Evolutionary conservation across 2,888 invertebrate species (phyloP), one percentile per base, ranked within the genome.

Genomic region (Junonia oenone): DNA sequence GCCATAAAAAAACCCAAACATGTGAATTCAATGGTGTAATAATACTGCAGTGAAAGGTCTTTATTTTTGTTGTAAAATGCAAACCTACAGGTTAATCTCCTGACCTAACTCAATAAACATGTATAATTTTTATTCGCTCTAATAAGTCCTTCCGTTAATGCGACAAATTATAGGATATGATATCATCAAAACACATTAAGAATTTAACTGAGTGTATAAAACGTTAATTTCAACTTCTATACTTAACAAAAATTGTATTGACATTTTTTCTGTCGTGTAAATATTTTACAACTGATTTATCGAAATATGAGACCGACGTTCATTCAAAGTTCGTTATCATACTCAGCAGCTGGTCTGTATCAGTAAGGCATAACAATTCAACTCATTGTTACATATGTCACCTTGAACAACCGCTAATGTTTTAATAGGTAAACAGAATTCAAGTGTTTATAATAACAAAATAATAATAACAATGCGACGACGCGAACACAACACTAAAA

Each of bases 351-450:
- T 55, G 29, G 37, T 29, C 35, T 40, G 27, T 58, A 55, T 54
- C 33, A 58, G 55, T 35, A 46, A 46, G 27, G 51, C 45, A 54
- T 51, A 53, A 51, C 45, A 56, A 49, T 46, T 55, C 51, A 51
- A 54, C 51, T 56, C 46, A 55, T 61, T 56, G 56, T 56, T 56
- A 51, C 51, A 50, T 43, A 58, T 47, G 48, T 51, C 35, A 53
- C 55, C 59, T 59, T 57, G 51, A 59, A 51, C 40, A 29, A n/a
- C 43, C 51, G 45, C 33, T 51, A 35, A 54, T 51, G 37, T 48
- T 51, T n/a, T 15, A 47, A 54, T 19, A 40, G 11, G 19, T 46
- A 45, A 29, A 46, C 19, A 33, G 15, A 22, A 19, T 6, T n/a
- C 19, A 37, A 53, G 15, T 38, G 15, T 26, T 35, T 47, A 9